Conservation (phyloP, 2,797 vertebrate genomes). For the Myotis planiceps region DNA sequence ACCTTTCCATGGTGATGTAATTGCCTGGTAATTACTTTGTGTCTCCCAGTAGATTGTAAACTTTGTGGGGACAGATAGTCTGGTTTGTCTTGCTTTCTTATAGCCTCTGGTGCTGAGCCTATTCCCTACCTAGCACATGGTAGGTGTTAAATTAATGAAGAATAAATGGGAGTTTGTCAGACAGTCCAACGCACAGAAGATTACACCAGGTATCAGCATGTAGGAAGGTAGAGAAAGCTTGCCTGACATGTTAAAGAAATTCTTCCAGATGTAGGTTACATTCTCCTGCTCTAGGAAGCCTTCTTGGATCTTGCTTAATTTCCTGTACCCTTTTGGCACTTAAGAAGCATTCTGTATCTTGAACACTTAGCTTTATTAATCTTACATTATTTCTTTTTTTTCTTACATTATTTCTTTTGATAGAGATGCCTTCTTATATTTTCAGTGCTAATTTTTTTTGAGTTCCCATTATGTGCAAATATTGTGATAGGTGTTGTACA, state of each 20-base stretch:
- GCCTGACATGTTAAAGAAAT: background rate
- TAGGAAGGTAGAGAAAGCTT: background rate
- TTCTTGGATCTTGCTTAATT: background rate
- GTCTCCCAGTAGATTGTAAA: background rate
- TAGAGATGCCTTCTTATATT: background rate
- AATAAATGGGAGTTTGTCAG: background rate
- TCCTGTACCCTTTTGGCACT: background rate
- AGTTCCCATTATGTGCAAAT: background rate
- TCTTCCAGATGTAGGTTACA: background rate
- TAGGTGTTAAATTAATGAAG: background rate
- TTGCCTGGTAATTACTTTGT: background rate
- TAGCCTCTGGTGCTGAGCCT: background rate
- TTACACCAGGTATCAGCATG: background rate
- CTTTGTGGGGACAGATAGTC: background rate
- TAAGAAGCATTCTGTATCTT: background rate
- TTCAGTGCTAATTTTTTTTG: background rate
- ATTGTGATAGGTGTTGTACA: background rate
- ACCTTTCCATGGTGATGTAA: background rate
- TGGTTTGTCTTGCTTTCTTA: background rate
- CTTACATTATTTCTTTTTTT: conserved; percentile 13
- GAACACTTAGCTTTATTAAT: conserved; percentile 13
- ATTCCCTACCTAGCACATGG: background rate
- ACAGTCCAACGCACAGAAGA: background rate
- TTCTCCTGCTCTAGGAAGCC: background rate
- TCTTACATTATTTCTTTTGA: conserved; percentile 20